A percentile compares a stretch with the other conserved stretches of the same genome.
phyloP scores from a whole-genome alignment of 2,113 vertebrate genomes.

The Pseudopodoces humilis region DNA sequence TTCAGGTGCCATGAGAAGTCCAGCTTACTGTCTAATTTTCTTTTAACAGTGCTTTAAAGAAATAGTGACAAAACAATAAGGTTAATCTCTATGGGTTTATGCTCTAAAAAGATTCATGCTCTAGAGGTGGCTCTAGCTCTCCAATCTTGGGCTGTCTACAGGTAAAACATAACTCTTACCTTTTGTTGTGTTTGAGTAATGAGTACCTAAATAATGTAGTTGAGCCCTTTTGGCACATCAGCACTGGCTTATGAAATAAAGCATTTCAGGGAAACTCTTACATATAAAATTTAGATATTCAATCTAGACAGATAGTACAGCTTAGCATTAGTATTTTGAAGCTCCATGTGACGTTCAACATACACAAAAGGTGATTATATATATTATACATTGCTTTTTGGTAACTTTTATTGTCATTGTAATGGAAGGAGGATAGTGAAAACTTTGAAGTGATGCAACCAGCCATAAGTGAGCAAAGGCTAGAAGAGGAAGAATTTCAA shows the following conservation, averaged over 20 bases:
- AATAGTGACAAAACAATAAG: not conserved
- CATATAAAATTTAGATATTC: not conserved
- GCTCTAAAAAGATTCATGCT: not conserved
- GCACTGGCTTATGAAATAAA: not conserved
- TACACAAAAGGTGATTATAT: not conserved
- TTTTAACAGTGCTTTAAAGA: not conserved
- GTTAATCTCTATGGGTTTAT: not conserved
- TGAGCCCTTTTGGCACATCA: not conserved
- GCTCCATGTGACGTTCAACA: not conserved
- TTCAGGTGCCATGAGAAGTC: not conserved
- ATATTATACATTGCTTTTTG: not conserved
- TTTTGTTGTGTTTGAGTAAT: not conserved
- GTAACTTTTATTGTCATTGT: not conserved
- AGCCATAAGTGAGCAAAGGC: not conserved
- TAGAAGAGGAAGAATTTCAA: not conserved
- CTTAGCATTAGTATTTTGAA: not conserved
- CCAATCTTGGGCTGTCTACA: not conserved
- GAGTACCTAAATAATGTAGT: not conserved
- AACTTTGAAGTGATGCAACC: not conserved
- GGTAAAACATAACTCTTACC: not conserved
- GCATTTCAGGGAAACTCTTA: not conserved
- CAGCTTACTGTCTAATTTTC: not conserved
- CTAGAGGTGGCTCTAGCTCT: not conserved
- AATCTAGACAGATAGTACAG: not conserved
- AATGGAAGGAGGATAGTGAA: not conserved